A percentile compares a stretch with the other conserved stretches of the same genome.
Evolutionary conservation across 53 echinoderm and acorn worm species (phyloP).

Genomic region (Stichopus horrens): DNA sequence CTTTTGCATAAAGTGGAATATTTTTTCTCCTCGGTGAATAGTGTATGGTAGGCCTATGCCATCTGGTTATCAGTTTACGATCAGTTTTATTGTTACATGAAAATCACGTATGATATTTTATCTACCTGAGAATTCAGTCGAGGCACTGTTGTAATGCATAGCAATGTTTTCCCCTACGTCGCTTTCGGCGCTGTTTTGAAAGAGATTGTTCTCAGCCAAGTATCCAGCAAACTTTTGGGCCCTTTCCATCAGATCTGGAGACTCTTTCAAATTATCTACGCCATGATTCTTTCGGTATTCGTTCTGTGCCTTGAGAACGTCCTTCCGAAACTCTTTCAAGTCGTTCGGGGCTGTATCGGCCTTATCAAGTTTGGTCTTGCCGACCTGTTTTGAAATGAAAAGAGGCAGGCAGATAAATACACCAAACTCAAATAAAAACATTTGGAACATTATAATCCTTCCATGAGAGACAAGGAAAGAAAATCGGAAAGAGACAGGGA

Average conservation of each 20-base stretch:
- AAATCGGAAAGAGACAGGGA: too few relatives aligned
- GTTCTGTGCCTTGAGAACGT: slow-evolving; percentile 74
- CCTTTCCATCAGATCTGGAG: slow-evolving; percentile 59
- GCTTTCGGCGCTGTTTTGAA: slow-evolving; percentile 72
- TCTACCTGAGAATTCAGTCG: slow-evolving; percentile 79
- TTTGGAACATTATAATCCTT: too few relatives aligned
- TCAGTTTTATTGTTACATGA: too few relatives aligned
- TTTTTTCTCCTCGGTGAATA: too few relatives aligned
- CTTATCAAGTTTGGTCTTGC: slow-evolving; percentile 66
- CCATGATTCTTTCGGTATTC: slow-evolving; percentile 73
- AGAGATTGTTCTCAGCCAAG: slow-evolving; percentile 75
- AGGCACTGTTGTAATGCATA: slow-evolving; percentile 87
- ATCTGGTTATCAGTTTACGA: too few relatives aligned
- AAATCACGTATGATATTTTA: background rate
- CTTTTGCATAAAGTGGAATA: too few relatives aligned
- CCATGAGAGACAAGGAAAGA: too few relatives aligned
- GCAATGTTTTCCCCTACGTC: slow-evolving; percentile 97
- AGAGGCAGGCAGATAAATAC: too few relatives aligned
- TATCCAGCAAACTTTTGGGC: slow-evolving; percentile 93
- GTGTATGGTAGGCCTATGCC: too few relatives aligned
- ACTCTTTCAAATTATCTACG: slow-evolving; percentile 61
- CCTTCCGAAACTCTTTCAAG: slow-evolving; percentile 66
- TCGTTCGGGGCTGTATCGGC: slow-evolving; percentile 73
- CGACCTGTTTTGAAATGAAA: slow-evolving; percentile 47
- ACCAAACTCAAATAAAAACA: too few relatives aligned